These are phyloP conservation scores for Calidris pugnax DNA, from an alignment of 2,113 vertebrate species.

Conservation along the genomic window DNA sequence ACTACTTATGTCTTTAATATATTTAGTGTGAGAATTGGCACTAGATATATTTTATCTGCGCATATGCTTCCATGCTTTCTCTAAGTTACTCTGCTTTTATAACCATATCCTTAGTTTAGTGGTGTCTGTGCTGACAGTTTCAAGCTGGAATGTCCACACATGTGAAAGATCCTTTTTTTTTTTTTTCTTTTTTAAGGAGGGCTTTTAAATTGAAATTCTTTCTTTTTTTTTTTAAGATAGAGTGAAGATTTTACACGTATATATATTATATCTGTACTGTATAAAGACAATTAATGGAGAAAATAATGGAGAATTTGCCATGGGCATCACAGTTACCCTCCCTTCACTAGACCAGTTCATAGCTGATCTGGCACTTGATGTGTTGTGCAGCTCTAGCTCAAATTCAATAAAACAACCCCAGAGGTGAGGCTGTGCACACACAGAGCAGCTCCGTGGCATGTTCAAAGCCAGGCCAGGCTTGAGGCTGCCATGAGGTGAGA, in stretches of 20 bases:
- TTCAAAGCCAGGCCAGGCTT: not conserved
- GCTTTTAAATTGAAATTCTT: not conserved
- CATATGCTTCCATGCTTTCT: not conserved
- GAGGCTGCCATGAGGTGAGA: not conserved
- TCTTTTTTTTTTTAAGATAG: not conserved
- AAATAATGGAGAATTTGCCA: not conserved
- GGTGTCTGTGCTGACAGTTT: not conserved
- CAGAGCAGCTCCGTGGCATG: too few species aligned
- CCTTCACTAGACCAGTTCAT: not conserved
- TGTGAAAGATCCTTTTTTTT: not conserved
- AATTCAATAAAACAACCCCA: not conserved
- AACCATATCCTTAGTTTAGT: not conserved
- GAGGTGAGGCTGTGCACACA: fast-evolving
- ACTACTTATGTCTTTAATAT: not conserved
- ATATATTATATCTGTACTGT: not conserved
- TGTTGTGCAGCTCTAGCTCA: not conserved
- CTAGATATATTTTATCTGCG: not conserved
- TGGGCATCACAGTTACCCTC: not conserved
- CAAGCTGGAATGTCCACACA: not conserved
- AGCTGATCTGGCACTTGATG: not conserved
- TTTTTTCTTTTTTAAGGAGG: not conserved
- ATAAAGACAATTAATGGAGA: not conserved
- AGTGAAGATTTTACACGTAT: too few species aligned
- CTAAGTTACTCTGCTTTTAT: not conserved
- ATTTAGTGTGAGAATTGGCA: not conserved